Base-by-base conservation (phyloP, 2,888 invertebrate genomes). In the Gari tellinella region DNA sequence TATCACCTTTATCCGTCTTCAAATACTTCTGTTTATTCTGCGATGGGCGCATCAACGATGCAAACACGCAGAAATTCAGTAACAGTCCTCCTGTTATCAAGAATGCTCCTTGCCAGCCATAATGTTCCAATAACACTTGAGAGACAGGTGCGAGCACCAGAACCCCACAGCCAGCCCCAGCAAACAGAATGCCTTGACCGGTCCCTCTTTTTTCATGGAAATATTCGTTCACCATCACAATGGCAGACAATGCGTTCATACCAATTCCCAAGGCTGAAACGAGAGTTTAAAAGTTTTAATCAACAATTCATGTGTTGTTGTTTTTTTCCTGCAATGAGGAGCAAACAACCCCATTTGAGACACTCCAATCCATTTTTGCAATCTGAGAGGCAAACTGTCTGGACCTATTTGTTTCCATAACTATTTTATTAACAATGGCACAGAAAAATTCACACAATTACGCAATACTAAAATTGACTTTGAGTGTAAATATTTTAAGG, bases 111-210 rank as follows among this genome's bases (percentile, higher is more conserved):
- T 78, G 58, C 80, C 81, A 79, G 1, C 72, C 73, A 43, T 76
- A 84, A 2, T 67, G 43, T 0, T 58, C 43, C 2, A 84, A 49
- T 10, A 81, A 46, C 12, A 53, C 25, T 55, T 81, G 72, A 14
- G 67, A 62, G 10, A 83, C 45, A 23, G 78, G 74, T 1, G 83
- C 70, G 10, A 85, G 41, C 1, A 70, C 53, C 14, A 85, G 70
- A 0, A 82, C 61, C 12, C 85, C 85, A 21, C 80, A 56, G 0
- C 85, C 85, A 2, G 81, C 75, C n/a, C 83, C 85, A 14, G 83
- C 65, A 21, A 68, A 72, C 25, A 79, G 72, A 2, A 85, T 79
- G n/a, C 83, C 81, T 31, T 69, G 62, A 12, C 82, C 85, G 21
- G 83, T 64, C 8, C 81, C 80, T 8, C 83, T 69, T 19, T 75